These are phyloP conservation scores for Sipha flava DNA, from an alignment of 1,140 invertebrate genomes.

Conservation along the genomic window DNA sequence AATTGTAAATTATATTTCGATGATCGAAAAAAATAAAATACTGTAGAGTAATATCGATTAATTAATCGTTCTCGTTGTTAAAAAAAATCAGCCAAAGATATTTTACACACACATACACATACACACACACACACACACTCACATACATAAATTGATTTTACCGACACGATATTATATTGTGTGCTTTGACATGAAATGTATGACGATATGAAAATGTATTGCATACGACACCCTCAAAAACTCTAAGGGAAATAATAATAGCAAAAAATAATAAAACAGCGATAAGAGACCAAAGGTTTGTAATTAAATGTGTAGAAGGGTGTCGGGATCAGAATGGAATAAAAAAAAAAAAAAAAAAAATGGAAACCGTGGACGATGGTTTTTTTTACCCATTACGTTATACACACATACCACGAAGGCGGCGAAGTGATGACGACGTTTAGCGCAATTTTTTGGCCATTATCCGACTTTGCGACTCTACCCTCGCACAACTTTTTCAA, in stretches of 20 bases:
- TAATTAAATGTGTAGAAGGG: background rate
- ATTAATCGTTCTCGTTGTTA: too few species aligned
- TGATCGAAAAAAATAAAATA: too few species aligned
- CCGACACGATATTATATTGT: background rate
- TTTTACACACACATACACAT: too few species aligned
- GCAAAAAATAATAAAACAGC: background rate
- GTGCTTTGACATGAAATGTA: background rate
- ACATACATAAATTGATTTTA: too few species aligned
- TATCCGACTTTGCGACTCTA: background rate
- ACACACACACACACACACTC: too few species aligned
- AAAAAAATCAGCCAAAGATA: too few species aligned
- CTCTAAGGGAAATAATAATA: background rate
- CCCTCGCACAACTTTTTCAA: background rate
- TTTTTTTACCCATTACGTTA: background rate
- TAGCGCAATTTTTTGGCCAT: constrained; percentile 16
- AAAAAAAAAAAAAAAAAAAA: background rate
- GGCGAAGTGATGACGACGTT: background rate
- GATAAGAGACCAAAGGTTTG: background rate
- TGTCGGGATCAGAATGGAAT: background rate
- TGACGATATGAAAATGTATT: background rate
- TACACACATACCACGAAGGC: background rate
- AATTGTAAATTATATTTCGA: too few species aligned
- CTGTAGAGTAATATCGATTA: too few species aligned
- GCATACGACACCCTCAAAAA: background rate
- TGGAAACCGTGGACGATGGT: background rate